Percentiles rank a stretch among this genome's conserved stretches.
phyloP scores from a whole-genome alignment of 1,140 invertebrate species.

The Drosophila triauraria region DNA sequence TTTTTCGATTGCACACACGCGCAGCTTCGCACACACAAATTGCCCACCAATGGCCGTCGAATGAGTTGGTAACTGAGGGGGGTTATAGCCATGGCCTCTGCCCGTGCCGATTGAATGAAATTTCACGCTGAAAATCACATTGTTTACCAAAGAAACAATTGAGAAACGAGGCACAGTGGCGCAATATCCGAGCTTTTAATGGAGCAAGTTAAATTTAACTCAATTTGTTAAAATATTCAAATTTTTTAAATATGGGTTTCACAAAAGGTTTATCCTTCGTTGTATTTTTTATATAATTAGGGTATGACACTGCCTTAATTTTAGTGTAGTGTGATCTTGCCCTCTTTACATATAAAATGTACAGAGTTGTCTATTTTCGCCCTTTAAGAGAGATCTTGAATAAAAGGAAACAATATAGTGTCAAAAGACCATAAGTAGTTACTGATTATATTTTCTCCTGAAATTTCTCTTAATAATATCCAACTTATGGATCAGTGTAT shows the following conservation, averaged over 20 bases:
- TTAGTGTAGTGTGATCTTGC: not conserved
- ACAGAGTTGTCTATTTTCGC: no score
- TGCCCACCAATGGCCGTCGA: slow-evolving; percentile 48
- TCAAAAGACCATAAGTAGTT: not conserved
- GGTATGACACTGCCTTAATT: not conserved
- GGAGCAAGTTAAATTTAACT: slow-evolving; percentile 11
- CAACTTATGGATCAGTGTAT: not conserved
- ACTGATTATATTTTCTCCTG: not conserved
- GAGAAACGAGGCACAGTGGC: slow-evolving; percentile 8
- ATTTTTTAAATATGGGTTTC: no score
- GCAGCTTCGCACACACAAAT: slow-evolving; percentile 49
- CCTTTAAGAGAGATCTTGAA: no score
- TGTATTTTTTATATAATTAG: not conserved
- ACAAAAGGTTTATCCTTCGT: no score
- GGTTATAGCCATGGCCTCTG: slow-evolving; percentile 23
- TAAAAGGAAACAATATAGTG: not conserved
- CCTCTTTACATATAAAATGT: not conserved
- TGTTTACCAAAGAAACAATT: slow-evolving; percentile 73
- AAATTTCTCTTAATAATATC: not conserved
- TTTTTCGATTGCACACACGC: slow-evolving; percentile 29
- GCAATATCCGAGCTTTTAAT: not conserved
- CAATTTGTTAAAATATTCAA: no score
- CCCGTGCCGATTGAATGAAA: slow-evolving; percentile 71
- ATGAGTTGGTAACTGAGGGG: slow-evolving; percentile 26
- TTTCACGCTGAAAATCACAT: slow-evolving; percentile 81